These are phyloP conservation scores for Chromis chromis DNA, from an alignment of 2,797 vertebrate species.

Conservation along the genomic window DNA sequence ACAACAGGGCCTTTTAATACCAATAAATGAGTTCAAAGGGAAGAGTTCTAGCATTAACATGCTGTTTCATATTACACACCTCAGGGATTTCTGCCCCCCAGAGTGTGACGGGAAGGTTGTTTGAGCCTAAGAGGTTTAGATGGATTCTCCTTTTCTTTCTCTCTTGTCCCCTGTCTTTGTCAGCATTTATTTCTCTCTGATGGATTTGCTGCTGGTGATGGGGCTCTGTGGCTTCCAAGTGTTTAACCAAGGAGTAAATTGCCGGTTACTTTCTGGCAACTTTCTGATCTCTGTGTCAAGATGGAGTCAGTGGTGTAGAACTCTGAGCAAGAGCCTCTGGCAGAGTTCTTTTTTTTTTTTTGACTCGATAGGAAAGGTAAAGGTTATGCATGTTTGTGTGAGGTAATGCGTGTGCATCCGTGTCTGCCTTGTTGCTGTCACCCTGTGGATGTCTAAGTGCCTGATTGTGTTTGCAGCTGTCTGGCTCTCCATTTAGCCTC, in stretches of 20 bases:
- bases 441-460: conserved; percentile 10
- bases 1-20: conserved; percentile 36
- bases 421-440: conserved; percentile 34
- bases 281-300: conserved; percentile 74
- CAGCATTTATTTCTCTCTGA: conserved; percentile 68
- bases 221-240: conserved; percentile 65
- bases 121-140: conserved; percentile 60
- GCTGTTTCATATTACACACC: conserved; percentile 58
- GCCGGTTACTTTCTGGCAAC: conserved; percentile 67
- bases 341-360: conserved; percentile 28
- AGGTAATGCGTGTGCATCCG: conserved; percentile 14
- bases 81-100: conserved; percentile 33
- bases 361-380: conserved; percentile 23
- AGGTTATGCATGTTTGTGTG: conserved; percentile 40
- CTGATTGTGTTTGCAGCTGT: conserved; percentile 35
- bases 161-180: conserved; percentile 64
- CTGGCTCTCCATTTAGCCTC: conserved; percentile 38
- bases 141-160: conserved; percentile 54
- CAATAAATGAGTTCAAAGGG: conserved; percentile 52
- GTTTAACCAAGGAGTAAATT: conserved; percentile 82
- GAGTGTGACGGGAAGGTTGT: conserved; percentile 37
- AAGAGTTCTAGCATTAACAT: conserved; percentile 38
- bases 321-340: conserved; percentile 51
- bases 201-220: conserved; percentile 69
- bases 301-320: conserved; percentile 63